Evolutionary conservation across 2,888 invertebrate genomes (phyloP).

Genomic region (Hirtodrosophila trivittata): DNA sequence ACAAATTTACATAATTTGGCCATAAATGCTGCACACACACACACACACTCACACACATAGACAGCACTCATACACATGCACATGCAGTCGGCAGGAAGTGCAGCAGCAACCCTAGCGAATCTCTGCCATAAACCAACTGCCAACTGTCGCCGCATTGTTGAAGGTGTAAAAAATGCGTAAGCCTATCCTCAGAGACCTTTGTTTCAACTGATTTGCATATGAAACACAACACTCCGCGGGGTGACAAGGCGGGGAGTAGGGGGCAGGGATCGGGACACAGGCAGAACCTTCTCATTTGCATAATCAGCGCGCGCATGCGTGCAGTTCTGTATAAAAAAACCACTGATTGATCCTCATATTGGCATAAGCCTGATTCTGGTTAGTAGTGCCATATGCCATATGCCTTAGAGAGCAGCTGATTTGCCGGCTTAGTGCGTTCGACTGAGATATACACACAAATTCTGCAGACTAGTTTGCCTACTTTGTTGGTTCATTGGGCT

Average conservation of each 20-base stretch:
- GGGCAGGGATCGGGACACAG: not conserved
- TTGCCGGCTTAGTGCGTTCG: constrained; percentile 40
- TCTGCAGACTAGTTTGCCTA: constrained; percentile 25
- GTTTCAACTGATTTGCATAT: constrained; percentile 72
- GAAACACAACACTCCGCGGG: constrained; percentile 59
- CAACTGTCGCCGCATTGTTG: constrained; percentile 45
- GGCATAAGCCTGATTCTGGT: constrained; percentile 14
- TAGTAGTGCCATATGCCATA: constrained; percentile 22
- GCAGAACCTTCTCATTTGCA: constrained; percentile 52
- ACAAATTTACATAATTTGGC: constrained; percentile 78
- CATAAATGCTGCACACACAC: constrained; percentile 56
- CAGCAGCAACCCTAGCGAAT: constrained; percentile 53
- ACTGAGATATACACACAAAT: too few species aligned
- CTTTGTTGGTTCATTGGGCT: constrained; percentile 28
- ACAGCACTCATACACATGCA: constrained; percentile 6
- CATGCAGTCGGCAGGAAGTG: constrained; percentile 39
- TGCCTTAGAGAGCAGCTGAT: constrained; percentile 22
- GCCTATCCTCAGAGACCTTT: constrained; percentile 60
- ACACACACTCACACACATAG: constrained; percentile 16
- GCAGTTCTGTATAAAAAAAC: constrained; percentile 39
- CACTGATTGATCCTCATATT: constrained; percentile 35
- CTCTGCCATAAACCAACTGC: constrained; percentile 12
- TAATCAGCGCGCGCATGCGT: constrained; percentile 73
- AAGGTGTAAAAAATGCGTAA: constrained; percentile 79
- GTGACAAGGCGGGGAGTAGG: not conserved